Evolutionary conservation across 2,888 invertebrate genomes (phyloP).

Genomic region (Margaritifera margaritifera): DNA sequence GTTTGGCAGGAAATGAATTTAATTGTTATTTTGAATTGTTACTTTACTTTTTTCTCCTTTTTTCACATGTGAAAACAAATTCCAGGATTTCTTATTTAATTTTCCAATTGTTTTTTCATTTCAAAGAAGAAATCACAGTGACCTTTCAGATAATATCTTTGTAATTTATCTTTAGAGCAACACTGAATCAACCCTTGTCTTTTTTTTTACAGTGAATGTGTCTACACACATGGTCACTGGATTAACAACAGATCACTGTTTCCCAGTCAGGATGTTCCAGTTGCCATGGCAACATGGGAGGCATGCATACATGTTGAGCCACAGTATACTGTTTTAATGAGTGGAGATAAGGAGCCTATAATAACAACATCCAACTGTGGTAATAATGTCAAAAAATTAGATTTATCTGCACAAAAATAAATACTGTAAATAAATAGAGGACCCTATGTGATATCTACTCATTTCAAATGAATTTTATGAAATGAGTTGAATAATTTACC

Average conservation of each 20-base stretch:
- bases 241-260: constrained; percentile 74
- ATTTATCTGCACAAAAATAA: not conserved
- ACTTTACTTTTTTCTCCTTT: constrained; percentile 2
- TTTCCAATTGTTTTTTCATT: not conserved
- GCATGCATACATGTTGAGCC: constrained; percentile 53
- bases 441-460: not conserved
- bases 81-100: not conserved
- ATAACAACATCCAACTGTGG: not conserved
- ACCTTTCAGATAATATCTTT: too few species aligned
- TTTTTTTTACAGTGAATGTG: constrained; percentile 57
- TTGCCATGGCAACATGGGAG: constrained; percentile 73
- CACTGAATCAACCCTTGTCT: not conserved
- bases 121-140: too few species aligned
- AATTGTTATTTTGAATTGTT: not conserved
- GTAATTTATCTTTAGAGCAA: not conserved
- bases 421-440: not conserved
- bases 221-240: constrained; percentile 72
- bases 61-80: not conserved
- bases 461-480: too few species aligned
- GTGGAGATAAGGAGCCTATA: constrained; percentile 62
- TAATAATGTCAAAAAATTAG: not conserved
- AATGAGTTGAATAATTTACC: too few species aligned
- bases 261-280: constrained; percentile 74
- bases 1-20: not conserved
- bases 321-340: constrained; percentile 63